Evolutionary conservation across 2,888 invertebrate species (phyloP), one percentile per base, ranked within the genome.

Genomic region (Linnaemya tessellans): DNA sequence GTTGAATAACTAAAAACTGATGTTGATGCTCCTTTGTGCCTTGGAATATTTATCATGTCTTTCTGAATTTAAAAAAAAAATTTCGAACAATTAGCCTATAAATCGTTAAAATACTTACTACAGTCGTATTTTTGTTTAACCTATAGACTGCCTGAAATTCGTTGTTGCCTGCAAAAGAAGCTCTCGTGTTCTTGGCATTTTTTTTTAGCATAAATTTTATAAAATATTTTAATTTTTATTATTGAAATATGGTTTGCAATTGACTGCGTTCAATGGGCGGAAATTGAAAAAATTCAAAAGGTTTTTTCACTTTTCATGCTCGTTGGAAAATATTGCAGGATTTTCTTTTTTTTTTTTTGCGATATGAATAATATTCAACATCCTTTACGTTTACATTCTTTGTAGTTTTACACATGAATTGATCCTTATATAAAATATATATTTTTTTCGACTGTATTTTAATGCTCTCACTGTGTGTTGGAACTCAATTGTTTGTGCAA

Each of bases 201-300:
- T 77, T 68, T 77, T 82, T 82, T 22, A 78, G 56, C 74, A 79
- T 68, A 79, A 80, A 79, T 75, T 79, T 75, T 70, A 75, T 71
- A 70, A 82, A 85, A 82, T 85, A 82, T 85, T 85, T 85, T 85
- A 85, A 82, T 85, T 85, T 85, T 85, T 85, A 82, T 85, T 85
- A 82, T 85, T 82, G 82, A 85, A 85, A 85, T 85, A 82, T 85
- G 82, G 85, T 85, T 85, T 85, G 82, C 85, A 85, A 82, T 85
- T 85, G 85, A 85, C 82, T 85, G 85, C 85, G 74, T 85, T 80
- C 82, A 85, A 80, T 82, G 79, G 64, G 82, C 85, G 85, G 85
- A 85, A 85, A 85, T 71, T 85, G 62, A 67, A 81, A 85, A 82
- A 68, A 70, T 65, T 77, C 75, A 85, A 82, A 81, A 64, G n/a